phyloP scores from a whole-genome alignment of 2,797 vertebrate genomes.

The Trematomus bernacchii region DNA sequence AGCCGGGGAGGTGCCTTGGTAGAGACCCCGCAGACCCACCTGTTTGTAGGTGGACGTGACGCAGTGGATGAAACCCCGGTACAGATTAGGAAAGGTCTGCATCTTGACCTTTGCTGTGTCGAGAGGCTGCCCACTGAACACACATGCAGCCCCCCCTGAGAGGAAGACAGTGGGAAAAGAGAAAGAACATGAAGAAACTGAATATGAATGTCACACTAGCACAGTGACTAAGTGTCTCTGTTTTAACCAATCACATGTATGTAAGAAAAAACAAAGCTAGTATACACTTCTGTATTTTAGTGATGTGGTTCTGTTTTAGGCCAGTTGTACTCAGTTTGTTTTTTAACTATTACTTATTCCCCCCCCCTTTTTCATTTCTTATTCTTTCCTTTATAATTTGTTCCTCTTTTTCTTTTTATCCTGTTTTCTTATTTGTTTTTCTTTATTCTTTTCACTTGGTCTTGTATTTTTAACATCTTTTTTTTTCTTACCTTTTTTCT shows the following conservation, averaged over 20 bases:
- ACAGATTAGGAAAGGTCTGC: constrained; percentile 95
- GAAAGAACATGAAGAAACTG: background rate
- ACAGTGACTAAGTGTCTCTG: background rate
- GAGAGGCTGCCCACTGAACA: constrained; percentile 94
- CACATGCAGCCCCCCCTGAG: constrained; percentile 93
- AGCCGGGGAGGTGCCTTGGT: constrained; percentile 94
- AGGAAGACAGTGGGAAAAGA: background rate
- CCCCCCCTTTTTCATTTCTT: no score
- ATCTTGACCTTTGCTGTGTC: constrained; percentile 99
- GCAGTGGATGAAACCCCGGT: constrained; percentile 92
- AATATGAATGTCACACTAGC: background rate
- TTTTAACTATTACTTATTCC: no score
- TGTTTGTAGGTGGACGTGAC: constrained; percentile 91
- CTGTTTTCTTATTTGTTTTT: no score
- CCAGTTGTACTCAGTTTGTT: no score
- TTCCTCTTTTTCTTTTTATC: no score
- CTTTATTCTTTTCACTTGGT: no score
- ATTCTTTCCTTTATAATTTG: no score
- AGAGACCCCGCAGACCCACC: constrained; percentile 93
- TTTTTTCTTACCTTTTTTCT: no score
- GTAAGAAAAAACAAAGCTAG: background rate
- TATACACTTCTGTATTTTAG: background rate
- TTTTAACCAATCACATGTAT: background rate
- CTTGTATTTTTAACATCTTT: no score
- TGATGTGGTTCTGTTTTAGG: background rate